Base-by-base conservation (phyloP, 2,888 invertebrate genomes). In the Dolichopus griseipennis region DNA sequence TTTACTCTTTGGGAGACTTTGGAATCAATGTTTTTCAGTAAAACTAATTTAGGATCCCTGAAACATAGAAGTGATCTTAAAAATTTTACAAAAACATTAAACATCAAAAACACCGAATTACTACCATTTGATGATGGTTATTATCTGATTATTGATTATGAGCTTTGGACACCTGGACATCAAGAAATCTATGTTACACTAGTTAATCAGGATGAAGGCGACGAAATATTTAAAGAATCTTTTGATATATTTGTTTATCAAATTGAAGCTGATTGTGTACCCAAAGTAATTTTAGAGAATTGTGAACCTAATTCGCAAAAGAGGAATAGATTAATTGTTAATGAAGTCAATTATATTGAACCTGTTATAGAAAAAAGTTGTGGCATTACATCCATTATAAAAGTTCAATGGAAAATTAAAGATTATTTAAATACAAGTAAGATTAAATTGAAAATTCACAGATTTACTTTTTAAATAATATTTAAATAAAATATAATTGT, bases 351-450 rank as follows among this genome's bases (percentile, higher is more conserved):
- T 61, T 68, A 33, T 34, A 22, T 70, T 62, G 41, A 67, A 12
- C 61, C 68, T 1, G 43, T 70, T 6, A 68, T 69, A 1, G 66
- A 66, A 41, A 65, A 67, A 63, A 66, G 69, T 62, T 70, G 70
- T 52, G 69, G 69, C 43, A 2, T 10, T 18, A 22, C 66, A 3
- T 70, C 70, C 5, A 33, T n/a, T 1, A 6, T 70, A n/a, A 9
- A 65, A 21, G 67, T 66, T 43, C 27, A 43, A 10, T 70, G 70
- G 70, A 64, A 9, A 21, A 12, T 69, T 3, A 64, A 67, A 37
- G 65, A 70, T 69, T 69, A 68, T 64, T 66, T 70, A 21, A 67
- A 67, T 67, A 37, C 20, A 27, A 43, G 70, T 68, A 68, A 64
- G 62, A 34, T 9, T 34, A 34, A 34, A 34, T 9, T 9, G 6